Evolutionary conservation across 2,888 invertebrate species (phyloP), one percentile per base, ranked within the genome.

Genomic region (Pammene aurita): DNA sequence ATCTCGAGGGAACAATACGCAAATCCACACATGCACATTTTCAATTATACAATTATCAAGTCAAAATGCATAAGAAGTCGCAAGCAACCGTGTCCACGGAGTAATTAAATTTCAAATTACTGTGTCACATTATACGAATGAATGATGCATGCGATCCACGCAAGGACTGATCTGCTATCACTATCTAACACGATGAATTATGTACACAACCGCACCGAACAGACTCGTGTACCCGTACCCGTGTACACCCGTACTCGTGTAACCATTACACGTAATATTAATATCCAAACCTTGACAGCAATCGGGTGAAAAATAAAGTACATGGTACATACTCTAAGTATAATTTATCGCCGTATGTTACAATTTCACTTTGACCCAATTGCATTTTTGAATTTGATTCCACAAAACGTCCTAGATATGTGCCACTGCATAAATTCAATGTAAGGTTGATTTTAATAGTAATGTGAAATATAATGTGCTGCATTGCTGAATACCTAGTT

Each of bases 201-300:
- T 52, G 52, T 52, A 52, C 74, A 75, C 76, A 73, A 65, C 68
- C 55, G 68, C 71, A 52, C 52, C 69, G 56, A 26, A 72, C 46
- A 71, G 60, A 72, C 80, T 77, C 78, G 77, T 75, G 74, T 72
- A 34, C 50, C 11, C 11, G 42, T 11, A 34, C 26, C 13, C 52
- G 52, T 52, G 34, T 26, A 14, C n/a, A n/a, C 26, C 16, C 18
- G 14, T 7, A 54, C 11, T 14, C 34, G 11, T 18, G n/a, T 48
- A 26, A 26, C 26, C 26, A 26, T 26, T 42, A 52, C 52, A 11
- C 41, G 26, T 16, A 52, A 76, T 35, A 62, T 82, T 79, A 76
- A 78, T 84, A 84, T 77, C 81, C 82, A 81, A 86, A 80, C 87
- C 88, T 88, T 88, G 87, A 83, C 84, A 80, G 81, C 81, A 83